Conservation (phyloP, 2,113 vertebrate genomes). For the Puntigrus tetrazona region DNA sequence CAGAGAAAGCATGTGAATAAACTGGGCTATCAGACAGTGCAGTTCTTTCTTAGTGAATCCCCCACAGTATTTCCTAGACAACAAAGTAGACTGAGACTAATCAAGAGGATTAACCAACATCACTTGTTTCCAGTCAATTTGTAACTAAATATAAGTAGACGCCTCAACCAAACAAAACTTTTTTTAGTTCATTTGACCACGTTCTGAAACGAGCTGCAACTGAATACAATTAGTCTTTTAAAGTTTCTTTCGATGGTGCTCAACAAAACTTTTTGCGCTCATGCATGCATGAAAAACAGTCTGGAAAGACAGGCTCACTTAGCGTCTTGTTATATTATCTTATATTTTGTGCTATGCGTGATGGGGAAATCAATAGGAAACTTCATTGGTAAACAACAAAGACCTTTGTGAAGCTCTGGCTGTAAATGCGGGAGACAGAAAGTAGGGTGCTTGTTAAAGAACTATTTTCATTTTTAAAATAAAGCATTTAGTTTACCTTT, state of each 20-base stretch:
- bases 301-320: not conserved
- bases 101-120: not conserved
- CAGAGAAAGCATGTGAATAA: not conserved
- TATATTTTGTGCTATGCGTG: not conserved
- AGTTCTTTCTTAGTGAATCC: not conserved
- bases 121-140: not conserved
- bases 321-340: not conserved
- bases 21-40: not conserved
- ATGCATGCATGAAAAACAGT: conserved; percentile 9
- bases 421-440: not conserved
- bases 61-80: not conserved
- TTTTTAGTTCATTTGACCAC: not conserved
- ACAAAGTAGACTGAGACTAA: not conserved
- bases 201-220: not conserved
- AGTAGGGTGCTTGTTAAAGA: not conserved
- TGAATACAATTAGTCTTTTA: not conserved
- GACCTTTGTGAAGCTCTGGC: too few relatives aligned
- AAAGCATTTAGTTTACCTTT: too few relatives aligned
- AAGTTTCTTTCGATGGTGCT: not conserved
- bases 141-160: not conserved
- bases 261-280: not conserved
- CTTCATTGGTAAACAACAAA: not conserved
- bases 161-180: not conserved
- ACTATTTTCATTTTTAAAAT: too few relatives aligned
- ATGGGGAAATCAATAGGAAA: not conserved